phyloP scores from a whole-genome alignment of 2,113 vertebrate genomes.

The Choloepus hoffmanni region DNA sequence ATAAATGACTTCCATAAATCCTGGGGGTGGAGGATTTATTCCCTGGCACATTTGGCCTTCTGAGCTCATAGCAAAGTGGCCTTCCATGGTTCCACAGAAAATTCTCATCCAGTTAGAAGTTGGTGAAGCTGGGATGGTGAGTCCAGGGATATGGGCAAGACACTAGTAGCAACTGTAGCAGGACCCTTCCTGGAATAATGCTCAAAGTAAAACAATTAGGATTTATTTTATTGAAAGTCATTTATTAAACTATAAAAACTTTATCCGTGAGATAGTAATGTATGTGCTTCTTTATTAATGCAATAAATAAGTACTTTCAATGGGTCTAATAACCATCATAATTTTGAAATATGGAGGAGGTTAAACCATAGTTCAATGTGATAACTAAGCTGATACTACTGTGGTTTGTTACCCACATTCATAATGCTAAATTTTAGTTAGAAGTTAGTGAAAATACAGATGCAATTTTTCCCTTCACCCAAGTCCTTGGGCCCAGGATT shows the following conservation, averaged over 20 bases:
- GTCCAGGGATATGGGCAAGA: too few relatives aligned
- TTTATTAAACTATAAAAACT: background rate
- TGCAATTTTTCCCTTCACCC: background rate
- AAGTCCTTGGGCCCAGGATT: background rate
- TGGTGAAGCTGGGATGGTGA: background rate
- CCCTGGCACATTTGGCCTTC: background rate
- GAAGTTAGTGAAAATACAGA: background rate
- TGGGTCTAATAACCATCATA: background rate
- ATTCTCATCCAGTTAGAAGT: background rate
- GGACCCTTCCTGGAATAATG: background rate
- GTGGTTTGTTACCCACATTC: background rate
- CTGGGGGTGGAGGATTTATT: background rate
- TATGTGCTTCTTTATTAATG: background rate
- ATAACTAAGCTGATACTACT: background rate
- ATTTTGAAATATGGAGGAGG: background rate
- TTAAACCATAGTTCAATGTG: background rate
- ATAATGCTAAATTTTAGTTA: background rate
- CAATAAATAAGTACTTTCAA: rapidly evolving
- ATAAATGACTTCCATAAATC: background rate
- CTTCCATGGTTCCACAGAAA: background rate
- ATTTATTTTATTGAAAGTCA: background rate
- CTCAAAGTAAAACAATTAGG: background rate
- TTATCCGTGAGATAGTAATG: rapidly evolving
- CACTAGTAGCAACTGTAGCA: background rate
- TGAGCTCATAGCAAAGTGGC: background rate